Evolutionary conservation across 30 jellyfish, hydroid and myxozoan genomes (phyloP), one percentile per base, ranked within the genome.

Genomic region (Aurelia sp.): DNA sequence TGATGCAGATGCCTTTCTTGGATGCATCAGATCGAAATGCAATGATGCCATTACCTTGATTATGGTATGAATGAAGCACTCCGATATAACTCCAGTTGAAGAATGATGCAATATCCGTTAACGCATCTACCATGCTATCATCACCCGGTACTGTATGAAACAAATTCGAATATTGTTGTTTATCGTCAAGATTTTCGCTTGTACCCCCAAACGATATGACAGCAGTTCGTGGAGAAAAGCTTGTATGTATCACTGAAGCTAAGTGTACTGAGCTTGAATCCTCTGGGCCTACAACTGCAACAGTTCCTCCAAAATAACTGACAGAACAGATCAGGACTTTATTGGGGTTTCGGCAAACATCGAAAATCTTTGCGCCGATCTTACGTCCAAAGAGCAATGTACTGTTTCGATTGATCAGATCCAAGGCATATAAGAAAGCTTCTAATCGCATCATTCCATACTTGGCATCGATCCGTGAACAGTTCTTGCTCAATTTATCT

Each of bases 81-180:
- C 85, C 94, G 44, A 86, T 79, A 31, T 57, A 85, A 67, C 85
- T 72, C 98, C 98, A 91, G 79, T 86, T 80, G 41, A 73, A 79
- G 72, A 35, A 58, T 33, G n/a, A 17, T 9, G 98, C 93, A 11
- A 91, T 24, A 44, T 80, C 90, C 21, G 84, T 52, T 61, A 72
- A 80, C 0, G 81, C 90, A 24, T 80, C 86, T 3, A 63, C 76
- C 74, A 86, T 61, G 15, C 3, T 5, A 15, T 19, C 22, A 35
- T 86, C 94, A 18, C 84, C 72, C 3, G 98, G 98, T 7, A 85
- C 86, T 11, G 98, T 92, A 47, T 87, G 89, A 81, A 92, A 87
- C 76, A 73, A 24, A 24, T 85, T 85, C 20, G 65, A 15, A 67
- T 78, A 86, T 41, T 74, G 72, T 19, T 65, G 91, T 19, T 40